Conservation (phyloP, 2,888 invertebrate genomes). For the Dysmachus trigonus region DNA sequence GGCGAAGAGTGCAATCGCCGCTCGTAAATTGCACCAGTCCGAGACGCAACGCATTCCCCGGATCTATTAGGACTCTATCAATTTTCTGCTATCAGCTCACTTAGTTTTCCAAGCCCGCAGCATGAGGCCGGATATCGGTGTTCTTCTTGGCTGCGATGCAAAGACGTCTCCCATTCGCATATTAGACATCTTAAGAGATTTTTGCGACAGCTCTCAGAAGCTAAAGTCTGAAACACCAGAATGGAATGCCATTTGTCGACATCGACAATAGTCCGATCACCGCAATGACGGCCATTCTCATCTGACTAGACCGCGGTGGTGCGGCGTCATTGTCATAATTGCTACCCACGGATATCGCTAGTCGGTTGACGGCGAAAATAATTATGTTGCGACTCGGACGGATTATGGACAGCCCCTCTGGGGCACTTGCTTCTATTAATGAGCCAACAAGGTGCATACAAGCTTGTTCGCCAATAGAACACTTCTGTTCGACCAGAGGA, state of each 20-base stretch:
- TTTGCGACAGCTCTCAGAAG: background rate
- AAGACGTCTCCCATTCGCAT: background rate
- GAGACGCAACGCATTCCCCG: background rate
- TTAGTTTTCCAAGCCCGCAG: background rate
- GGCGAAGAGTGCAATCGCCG: background rate
- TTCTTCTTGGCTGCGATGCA: background rate
- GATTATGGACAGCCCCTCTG: background rate
- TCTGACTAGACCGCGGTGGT: background rate
- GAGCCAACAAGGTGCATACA: slow-evolving; percentile 1
- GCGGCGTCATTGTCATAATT: slow-evolving; percentile 29
- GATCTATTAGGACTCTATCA: slow-evolving; percentile 34
- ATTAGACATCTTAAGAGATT: background rate
- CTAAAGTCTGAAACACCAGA: background rate
- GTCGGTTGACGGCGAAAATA: background rate
- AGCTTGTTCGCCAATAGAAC: background rate
- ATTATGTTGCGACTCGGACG: background rate
- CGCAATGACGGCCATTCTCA: background rate
- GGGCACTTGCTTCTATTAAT: background rate
- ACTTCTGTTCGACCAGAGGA: background rate
- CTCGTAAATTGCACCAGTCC: background rate
- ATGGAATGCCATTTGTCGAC: background rate
- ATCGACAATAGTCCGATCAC: slow-evolving; percentile 1
- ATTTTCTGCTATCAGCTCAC: slow-evolving; percentile 13
- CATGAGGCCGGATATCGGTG: background rate
- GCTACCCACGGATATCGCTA: slow-evolving; percentile 3